A percentile compares a stretch with the other conserved stretches of the same genome.
These are phyloP conservation scores for Sarcophaga caerulescens DNA, from an alignment of 2,888 invertebrate genomes.

Conservation along the genomic window DNA sequence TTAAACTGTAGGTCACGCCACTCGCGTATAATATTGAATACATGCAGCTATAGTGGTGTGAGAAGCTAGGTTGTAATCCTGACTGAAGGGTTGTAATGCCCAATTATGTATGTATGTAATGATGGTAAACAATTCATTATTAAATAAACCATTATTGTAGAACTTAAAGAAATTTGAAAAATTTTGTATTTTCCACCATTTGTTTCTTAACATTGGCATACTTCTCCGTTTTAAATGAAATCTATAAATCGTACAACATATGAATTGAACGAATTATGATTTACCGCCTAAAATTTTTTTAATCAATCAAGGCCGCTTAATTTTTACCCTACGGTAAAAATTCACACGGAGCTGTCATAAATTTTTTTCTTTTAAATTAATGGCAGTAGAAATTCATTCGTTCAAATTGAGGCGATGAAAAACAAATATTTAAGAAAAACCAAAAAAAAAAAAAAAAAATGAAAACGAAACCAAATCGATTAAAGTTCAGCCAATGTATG, in stretches of 20 bases:
- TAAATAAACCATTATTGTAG: no score
- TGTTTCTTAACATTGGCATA: background rate
- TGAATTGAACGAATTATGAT: conserved; percentile 43
- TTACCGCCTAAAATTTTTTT: conserved; percentile 36
- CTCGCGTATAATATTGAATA: no score
- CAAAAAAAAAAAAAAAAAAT: background rate
- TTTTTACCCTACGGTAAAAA: background rate
- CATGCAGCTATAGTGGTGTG: no score
- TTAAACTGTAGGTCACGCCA: no score
- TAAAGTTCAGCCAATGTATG: background rate
- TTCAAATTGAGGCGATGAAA: background rate
- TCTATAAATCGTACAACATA: background rate
- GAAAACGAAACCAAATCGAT: background rate
- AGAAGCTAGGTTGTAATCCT: no score
- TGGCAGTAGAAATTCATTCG: background rate
- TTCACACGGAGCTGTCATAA: conserved; percentile 23
- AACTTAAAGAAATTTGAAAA: no score
- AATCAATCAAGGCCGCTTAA: conserved; percentile 42
- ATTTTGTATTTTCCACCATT: background rate
- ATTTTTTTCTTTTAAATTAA: background rate
- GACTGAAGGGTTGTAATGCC: no score
- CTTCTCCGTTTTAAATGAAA: conserved; percentile 22
- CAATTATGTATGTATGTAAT: no score
- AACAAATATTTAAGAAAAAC: background rate
- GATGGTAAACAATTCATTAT: no score